A percentile compares a stretch with the other conserved stretches of the same genome.
These are phyloP conservation scores for Anthophora plumipes DNA, from an alignment of 2,888 invertebrate genomes.

Conservation along the genomic window DNA sequence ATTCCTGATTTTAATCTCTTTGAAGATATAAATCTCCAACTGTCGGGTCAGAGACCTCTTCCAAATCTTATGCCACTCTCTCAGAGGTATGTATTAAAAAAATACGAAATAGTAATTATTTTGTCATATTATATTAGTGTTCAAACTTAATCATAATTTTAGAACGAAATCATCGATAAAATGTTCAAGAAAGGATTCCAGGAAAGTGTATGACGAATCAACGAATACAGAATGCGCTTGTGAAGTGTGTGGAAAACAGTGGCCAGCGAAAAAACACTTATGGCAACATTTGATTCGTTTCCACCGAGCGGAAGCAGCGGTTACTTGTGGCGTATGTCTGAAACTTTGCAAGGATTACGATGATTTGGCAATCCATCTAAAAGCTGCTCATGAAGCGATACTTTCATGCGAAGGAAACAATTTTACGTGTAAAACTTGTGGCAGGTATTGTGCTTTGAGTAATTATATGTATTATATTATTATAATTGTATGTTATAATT, in stretches of 20 bases:
- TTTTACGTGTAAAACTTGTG: constrained; percentile 86
- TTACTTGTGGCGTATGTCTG: constrained; percentile 87
- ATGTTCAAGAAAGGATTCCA: constrained; percentile 82
- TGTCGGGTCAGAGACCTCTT: constrained; percentile 81
- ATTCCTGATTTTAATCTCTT: constrained; percentile 83
- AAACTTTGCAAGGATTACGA: constrained; percentile 86
- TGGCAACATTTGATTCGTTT: constrained; percentile 88
- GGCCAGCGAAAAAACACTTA: constrained; percentile 87
- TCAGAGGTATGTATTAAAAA: constrained; percentile 49
- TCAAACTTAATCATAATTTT: neutral
- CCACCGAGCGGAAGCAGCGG: constrained; percentile 86
- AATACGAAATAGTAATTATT: neutral
- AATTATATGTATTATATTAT: neutral
- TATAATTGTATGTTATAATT: neutral
- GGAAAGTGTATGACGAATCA: constrained; percentile 86
- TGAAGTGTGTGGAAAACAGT: constrained; percentile 87
- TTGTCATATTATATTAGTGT: neutral
- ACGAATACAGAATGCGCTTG: constrained; percentile 84
- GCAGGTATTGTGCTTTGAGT: constrained; percentile 72
- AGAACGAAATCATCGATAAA: constrained; percentile 73
- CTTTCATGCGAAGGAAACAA: constrained; percentile 86
- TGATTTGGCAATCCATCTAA: constrained; percentile 85
- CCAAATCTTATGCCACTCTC: constrained; percentile 81
- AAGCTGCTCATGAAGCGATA: constrained; percentile 85
- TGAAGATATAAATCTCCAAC: constrained; percentile 83